Percentiles rank a stretch among this genome's conserved stretches.
Evolutionary conservation across 2,797 vertebrate genomes (phyloP).

Genomic region (Neostethus bicornis): DNA sequence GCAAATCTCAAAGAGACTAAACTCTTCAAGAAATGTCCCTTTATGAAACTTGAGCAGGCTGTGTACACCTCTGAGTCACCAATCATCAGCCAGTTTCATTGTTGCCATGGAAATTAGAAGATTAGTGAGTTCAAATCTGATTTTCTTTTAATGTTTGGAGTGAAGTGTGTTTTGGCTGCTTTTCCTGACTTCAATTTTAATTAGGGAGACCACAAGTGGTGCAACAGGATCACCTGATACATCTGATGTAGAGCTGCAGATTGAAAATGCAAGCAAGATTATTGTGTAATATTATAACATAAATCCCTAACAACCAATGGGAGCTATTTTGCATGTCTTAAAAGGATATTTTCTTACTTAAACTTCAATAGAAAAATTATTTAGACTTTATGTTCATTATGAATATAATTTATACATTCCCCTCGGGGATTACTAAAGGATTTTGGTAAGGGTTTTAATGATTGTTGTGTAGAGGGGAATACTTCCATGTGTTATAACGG

Average conservation of each 20-base stretch:
- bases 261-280: background rate
- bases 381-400: too few species aligned
- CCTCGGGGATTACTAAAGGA: too few species aligned
- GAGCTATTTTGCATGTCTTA: background rate
- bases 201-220: background rate
- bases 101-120: slow-evolving; percentile 48
- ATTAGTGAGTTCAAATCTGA: slow-evolving; percentile 35
- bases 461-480: too few species aligned
- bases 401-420: too few species aligned
- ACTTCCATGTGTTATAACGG: too few species aligned
- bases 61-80: slow-evolving; percentile 35
- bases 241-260: background rate
- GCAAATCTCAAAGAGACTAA: background rate
- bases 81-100: slow-evolving; percentile 46
- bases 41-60: slow-evolving; percentile 53
- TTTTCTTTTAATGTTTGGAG: slow-evolving; percentile 12
- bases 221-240: background rate
- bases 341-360: background rate
- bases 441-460: too few species aligned
- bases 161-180: background rate
- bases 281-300: background rate
- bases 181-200: slow-evolving; percentile 23
- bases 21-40: fast-evolving
- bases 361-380: background rate
- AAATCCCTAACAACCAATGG: background rate